Conservation (phyloP, 2,113 vertebrate genomes). For the Symphodus melops region DNA sequence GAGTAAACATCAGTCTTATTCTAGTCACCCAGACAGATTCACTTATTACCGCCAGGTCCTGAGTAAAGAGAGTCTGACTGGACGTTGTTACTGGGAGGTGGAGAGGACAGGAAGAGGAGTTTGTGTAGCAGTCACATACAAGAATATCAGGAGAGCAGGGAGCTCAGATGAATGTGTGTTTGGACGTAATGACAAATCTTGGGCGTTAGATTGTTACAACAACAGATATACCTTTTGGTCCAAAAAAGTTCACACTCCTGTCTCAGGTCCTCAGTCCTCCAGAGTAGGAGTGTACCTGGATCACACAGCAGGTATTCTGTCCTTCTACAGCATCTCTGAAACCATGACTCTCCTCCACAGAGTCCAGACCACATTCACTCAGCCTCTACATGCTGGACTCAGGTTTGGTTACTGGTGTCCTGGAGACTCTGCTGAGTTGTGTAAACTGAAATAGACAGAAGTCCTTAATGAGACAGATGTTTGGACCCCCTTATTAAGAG, state of each 20-base stretch:
- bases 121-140: not conserved
- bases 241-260: not conserved
- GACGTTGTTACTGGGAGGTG: constrained; percentile 6
- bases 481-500: too few species aligned
- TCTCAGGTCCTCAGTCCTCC: too few species aligned
- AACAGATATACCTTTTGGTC: not conserved
- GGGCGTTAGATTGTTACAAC: not conserved
- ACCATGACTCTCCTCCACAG: not conserved
- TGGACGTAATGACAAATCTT: not conserved
- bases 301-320: not conserved
- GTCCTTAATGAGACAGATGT: too few species aligned
- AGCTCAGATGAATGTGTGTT: not conserved
- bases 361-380: not conserved
- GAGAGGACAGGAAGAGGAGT: not conserved
- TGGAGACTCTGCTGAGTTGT: too few species aligned
- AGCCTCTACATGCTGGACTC: not conserved
- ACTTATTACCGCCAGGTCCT: not conserved
- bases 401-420: too few species aligned
- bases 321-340: constrained; percentile 10
- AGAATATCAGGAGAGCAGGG: not conserved
- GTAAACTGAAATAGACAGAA: too few species aligned
- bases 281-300: not conserved
- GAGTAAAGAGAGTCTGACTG: not conserved
- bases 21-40: not conserved
- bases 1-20: too few species aligned